Evolutionary conservation across 2,888 invertebrate species (phyloP).

Genomic region (Athripsodes cinereus): DNA sequence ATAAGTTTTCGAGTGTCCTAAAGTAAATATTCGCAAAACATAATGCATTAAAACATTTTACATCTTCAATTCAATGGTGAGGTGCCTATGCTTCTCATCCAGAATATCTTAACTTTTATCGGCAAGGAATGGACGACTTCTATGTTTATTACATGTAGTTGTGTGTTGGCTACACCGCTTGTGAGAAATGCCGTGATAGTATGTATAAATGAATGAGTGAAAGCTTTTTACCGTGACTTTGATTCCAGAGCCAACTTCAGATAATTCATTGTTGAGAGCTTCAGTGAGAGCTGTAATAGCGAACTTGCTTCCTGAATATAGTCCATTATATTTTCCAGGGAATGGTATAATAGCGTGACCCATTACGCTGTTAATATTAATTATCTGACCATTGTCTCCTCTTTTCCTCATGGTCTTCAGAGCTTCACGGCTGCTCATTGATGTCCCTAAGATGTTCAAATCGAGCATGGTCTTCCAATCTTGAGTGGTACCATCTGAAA

Average conservation of each 20-base stretch:
- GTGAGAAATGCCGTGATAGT: too few species aligned
- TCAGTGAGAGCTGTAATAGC: conserved; percentile 37
- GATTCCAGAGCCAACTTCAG: conserved; percentile 32
- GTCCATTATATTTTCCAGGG: conserved; percentile 30
- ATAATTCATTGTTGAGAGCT: conserved; percentile 32
- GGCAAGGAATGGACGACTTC: too few species aligned
- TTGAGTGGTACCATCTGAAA: conserved; percentile 28
- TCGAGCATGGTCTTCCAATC: conserved; percentile 28
- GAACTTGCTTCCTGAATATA: conserved; percentile 36
- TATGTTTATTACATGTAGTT: too few species aligned
- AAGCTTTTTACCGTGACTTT: conserved; percentile 37
- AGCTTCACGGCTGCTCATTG: conserved; percentile 52
- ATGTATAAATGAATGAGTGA: too few species aligned
- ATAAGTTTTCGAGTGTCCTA: too few species aligned
- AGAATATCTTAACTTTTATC: too few species aligned
- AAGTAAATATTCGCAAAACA: too few species aligned
- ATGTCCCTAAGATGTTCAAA: conserved; percentile 51
- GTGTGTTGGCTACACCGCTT: too few species aligned
- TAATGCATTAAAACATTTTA: too few species aligned
- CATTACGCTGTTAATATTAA: conserved; percentile 29
- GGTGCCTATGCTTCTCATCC: too few species aligned
- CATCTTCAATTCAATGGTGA: too few species aligned
- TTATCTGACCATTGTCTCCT: conserved; percentile 19
- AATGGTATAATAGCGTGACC: conserved; percentile 33
- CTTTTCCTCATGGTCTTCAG: conserved; percentile 37